Base-by-base conservation (phyloP, 2,113 vertebrate genomes). In the Lipophrys pholis region DNA sequence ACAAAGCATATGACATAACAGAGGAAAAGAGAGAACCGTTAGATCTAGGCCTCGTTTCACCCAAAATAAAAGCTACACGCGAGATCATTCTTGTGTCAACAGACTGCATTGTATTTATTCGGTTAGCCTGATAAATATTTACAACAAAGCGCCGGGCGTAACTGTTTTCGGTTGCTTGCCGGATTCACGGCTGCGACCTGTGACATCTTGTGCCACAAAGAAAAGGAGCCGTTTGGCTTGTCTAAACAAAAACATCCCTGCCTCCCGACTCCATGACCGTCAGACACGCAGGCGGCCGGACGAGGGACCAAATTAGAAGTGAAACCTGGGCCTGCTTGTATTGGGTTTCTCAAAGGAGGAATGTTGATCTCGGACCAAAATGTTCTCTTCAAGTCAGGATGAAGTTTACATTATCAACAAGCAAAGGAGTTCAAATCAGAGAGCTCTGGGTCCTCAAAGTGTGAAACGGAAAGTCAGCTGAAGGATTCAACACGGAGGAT, bases 221-320 rank as follows among this genome's bases (percentile, higher is more conserved):
- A 75, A 35, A 59, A 77, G 36, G 21, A 54, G 53, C 38, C 1
- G 30, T 16, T 51, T 21, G 51, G 11, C 55, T 39, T 4, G 6
- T 48, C 65, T 6, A 21, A 80, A 80, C 55, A 69, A 81, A 84
- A 81, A 69, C 71, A 52, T 55, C 11, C 60, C 59, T 0, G 73
- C 49, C 73, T 66, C 55, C 17, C 30, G 70, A 54, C 72, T 62
- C 55, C 11, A 0, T 1, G 69, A 57, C 12, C 67, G 51, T 59
- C 80, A 82, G 65, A 77, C 73, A 68, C 3, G 16, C 59, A 57
- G 89, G 61, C 57, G 52, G 65, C 80, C 48, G 48, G 8, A 48
- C 30, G 2, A 57, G 6, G 42, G 77, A 83, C 87, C 64, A 57
- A 90, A 85, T 89, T 84, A 90, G 83, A 84, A 82, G 46, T 68